phyloP scores from a whole-genome alignment of 2,888 invertebrate species.

The Hololepta plana region DNA sequence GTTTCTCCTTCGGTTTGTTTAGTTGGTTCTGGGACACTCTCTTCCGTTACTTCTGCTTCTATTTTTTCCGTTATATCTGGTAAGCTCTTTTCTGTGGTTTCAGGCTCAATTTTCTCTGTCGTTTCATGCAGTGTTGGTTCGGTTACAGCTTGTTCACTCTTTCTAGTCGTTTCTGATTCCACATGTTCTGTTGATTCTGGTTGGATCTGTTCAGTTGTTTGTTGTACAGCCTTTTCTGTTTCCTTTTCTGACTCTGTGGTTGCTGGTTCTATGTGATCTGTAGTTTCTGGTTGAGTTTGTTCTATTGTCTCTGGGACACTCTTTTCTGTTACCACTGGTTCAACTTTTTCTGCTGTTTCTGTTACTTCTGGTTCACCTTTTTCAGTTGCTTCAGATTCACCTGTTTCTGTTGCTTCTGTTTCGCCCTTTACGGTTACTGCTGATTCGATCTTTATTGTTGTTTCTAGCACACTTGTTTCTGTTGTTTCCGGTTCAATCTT shows the following conservation, averaged over 20 bases:
- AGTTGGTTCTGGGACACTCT: slow-evolving; percentile 9
- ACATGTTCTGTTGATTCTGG: neutral
- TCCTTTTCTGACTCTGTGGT: slow-evolving; percentile 8
- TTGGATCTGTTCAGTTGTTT: slow-evolving; percentile 1
- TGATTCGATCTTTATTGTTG: slow-evolving; percentile 7
- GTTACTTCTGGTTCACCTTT: slow-evolving; percentile 5
- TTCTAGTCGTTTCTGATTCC: slow-evolving; percentile 3
- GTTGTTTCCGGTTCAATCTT: slow-evolving; percentile 7
- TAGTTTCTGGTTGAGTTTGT: slow-evolving; percentile 7
- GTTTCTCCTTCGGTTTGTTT: slow-evolving; percentile 9
- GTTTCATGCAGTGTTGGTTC: slow-evolving; percentile 6
- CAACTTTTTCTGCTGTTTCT: slow-evolving; percentile 9
- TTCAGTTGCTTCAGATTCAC: slow-evolving; percentile 7
- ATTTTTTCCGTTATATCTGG: slow-evolving; percentile 8
- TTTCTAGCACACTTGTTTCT: slow-evolving; percentile 7
- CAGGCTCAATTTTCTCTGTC: slow-evolving; percentile 3
- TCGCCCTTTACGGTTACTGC: slow-evolving; percentile 6
- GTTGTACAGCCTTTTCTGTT: slow-evolving; percentile 3
- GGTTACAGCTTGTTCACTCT: slow-evolving; percentile 2
- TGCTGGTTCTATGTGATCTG: slow-evolving; percentile 8
- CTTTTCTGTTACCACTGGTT: slow-evolving; percentile 6
- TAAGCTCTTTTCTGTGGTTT: slow-evolving; percentile 3
- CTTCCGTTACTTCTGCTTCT: slow-evolving; percentile 9
- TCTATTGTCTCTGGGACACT: slow-evolving; percentile 6
- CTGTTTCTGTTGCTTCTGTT: slow-evolving; percentile 7